These are phyloP conservation scores for Ctenochaetus hawaiiensis DNA, from an alignment of 2,797 vertebrate species.

Conservation along the genomic window DNA sequence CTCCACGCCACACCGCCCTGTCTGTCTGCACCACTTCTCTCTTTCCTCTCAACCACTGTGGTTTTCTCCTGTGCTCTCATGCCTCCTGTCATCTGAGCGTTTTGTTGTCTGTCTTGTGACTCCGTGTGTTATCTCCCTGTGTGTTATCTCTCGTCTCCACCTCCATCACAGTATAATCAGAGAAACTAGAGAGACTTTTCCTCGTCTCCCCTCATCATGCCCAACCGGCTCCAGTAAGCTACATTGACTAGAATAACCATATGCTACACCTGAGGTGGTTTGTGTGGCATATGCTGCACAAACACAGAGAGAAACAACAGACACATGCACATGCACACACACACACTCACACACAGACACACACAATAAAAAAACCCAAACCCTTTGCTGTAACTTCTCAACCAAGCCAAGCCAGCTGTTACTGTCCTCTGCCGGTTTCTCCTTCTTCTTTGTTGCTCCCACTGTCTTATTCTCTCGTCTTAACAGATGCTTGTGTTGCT, in stretches of 20 bases:
- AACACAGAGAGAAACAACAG: conserved; percentile 29
- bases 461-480: conserved; percentile 34
- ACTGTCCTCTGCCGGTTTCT: conserved; percentile 18
- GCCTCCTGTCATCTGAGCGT: conserved; percentile 16
- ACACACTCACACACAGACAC: not conserved
- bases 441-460: conserved; percentile 4
- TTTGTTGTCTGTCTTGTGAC: conserved; percentile 22
- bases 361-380: conserved; percentile 32
- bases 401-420: conserved; percentile 73
- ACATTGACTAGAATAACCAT: conserved; percentile 69
- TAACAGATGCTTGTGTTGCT: conserved; percentile 61
- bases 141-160: conserved; percentile 33
- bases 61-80: conserved; percentile 20
- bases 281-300: conserved; percentile 51
- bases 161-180: conserved; percentile 31
- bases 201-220: conserved; percentile 47
- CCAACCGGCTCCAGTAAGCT: conserved; percentile 59
- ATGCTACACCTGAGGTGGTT: conserved; percentile 76
- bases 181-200: conserved; percentile 25
- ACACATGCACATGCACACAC: not conserved
- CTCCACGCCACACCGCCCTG: conserved; percentile 22
- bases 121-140: not conserved
- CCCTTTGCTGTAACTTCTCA: conserved; percentile 56
- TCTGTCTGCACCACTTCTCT: conserved; percentile 41
- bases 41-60: conserved; percentile 25